These are phyloP conservation scores for Tauraco erythrolophus DNA, from an alignment of 2,113 vertebrate genomes.

Conservation along the genomic window DNA sequence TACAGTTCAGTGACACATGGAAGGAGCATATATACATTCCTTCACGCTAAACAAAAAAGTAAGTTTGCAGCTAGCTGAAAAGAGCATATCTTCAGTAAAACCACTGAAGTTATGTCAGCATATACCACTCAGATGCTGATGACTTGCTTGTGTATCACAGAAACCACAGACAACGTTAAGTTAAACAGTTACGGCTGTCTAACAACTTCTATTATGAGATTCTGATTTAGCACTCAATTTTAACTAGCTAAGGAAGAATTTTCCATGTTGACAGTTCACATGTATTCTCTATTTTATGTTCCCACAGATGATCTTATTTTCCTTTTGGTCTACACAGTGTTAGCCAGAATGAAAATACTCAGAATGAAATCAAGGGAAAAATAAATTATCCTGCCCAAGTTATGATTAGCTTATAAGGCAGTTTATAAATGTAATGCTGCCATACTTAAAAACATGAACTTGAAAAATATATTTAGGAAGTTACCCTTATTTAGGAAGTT, in stretches of 20 bases:
- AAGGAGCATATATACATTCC: accelerated
- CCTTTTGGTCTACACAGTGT: neutral
- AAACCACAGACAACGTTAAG: neutral
- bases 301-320: neutral
- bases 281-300: neutral
- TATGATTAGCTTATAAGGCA: neutral
- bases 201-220: neutral
- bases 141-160: neutral
- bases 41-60: neutral
- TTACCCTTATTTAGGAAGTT: neutral
- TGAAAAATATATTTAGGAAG: neutral
- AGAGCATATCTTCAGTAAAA: neutral
- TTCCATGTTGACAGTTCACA: neutral
- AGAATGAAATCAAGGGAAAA: neutral
- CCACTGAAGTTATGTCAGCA: neutral
- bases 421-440: neutral
- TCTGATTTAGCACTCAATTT: neutral
- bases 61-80: neutral
- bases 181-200: neutral
- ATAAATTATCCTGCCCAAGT: neutral
- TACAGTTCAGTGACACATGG: neutral
- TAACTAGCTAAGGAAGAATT: neutral
- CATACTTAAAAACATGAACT: neutral
- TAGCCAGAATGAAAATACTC: neutral
- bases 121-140: neutral